phyloP scores from a whole-genome alignment of 1,140 invertebrate species.

The Coelopa frigida region DNA sequence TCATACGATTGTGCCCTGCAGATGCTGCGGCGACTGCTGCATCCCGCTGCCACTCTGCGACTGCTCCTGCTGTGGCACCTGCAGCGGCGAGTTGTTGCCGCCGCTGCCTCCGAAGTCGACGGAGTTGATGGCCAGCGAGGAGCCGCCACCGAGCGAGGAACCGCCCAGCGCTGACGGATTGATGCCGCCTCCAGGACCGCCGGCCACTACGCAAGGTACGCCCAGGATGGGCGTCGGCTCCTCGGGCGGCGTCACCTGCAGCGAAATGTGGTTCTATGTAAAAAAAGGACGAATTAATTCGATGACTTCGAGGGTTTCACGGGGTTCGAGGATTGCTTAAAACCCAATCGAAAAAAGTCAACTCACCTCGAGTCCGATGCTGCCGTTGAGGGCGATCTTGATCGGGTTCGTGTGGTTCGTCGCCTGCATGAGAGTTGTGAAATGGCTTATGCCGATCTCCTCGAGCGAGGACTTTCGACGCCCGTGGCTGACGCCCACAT shows the following conservation, averaged over 20 bases:
- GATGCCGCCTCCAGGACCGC: slow-evolving; percentile 41
- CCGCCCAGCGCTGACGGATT: slow-evolving; percentile 40
- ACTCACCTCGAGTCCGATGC: slow-evolving; percentile 76
- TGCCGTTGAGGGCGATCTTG: slow-evolving; percentile 76
- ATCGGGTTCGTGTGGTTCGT: slow-evolving; percentile 62
- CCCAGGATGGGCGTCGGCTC: slow-evolving; percentile 54
- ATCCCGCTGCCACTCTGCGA: slow-evolving; percentile 22
- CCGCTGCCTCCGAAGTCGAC: slow-evolving; percentile 29
- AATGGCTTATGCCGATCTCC: slow-evolving; percentile 74
- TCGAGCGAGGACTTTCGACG: slow-evolving; percentile 74
- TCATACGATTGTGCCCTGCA: slow-evolving; percentile 87
- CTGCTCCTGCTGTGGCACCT: slow-evolving; percentile 32
- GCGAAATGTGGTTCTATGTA: slow-evolving; percentile 31
- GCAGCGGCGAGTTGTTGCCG: slow-evolving; percentile 27
- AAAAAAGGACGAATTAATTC: neutral
- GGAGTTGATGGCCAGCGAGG: slow-evolving; percentile 35
- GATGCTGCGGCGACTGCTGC: slow-evolving; percentile 45
- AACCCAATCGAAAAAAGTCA: neutral
- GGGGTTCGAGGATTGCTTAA: neutral
- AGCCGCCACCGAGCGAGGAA: slow-evolving; percentile 19
- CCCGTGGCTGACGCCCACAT: slow-evolving; percentile 47
- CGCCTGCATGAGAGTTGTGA: slow-evolving; percentile 54
- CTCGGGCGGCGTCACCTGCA: slow-evolving; percentile 58
- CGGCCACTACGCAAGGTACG: slow-evolving; percentile 46
- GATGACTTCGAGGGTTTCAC: too few relatives aligned